Evolutionary conservation across 53 echinoderm and acorn worm species (phyloP).

Genomic region (Luidia sarsii): DNA sequence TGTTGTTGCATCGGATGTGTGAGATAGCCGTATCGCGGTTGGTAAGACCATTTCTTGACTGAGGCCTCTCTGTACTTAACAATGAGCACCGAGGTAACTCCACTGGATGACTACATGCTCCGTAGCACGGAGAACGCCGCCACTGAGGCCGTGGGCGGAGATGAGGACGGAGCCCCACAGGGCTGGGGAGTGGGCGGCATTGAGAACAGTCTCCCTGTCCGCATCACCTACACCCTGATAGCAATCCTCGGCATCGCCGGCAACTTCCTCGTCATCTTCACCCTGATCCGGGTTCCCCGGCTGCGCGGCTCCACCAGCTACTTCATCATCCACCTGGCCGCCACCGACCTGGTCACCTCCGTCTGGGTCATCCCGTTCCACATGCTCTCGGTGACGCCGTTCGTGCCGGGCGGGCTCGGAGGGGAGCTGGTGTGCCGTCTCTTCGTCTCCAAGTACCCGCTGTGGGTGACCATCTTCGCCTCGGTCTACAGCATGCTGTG

Average conservation of each 20-base stretch:
- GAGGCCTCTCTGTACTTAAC: no score
- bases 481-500: slow-evolving; percentile 79
- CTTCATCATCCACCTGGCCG: slow-evolving; percentile 81
- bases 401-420: slow-evolving; percentile 58
- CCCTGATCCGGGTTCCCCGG: slow-evolving; percentile 65
- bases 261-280: slow-evolving; percentile 87
- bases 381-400: slow-evolving; percentile 54
- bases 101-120: background rate
- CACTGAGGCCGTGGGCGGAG: background rate
- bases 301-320: slow-evolving; percentile 74
- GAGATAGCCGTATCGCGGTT: no score
- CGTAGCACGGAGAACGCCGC: background rate
- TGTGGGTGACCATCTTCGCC: slow-evolving; percentile 85
- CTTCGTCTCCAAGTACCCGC: slow-evolving; percentile 79
- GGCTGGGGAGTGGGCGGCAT: slow-evolving; percentile 82
- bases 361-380: slow-evolving; percentile 85
- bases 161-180: background rate
- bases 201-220: slow-evolving; percentile 66
- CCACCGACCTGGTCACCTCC: slow-evolving; percentile 66
- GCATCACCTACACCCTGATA: slow-evolving; percentile 71
- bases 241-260: slow-evolving; percentile 73
- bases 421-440: slow-evolving; percentile 83
- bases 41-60: no score
- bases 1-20: no score
- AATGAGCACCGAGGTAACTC: background rate